Percentiles rank a stretch among this genome's conserved stretches.
These are phyloP conservation scores for Cantharis lateralis DNA, from an alignment of 2,888 invertebrate genomes.

Conservation along the genomic window DNA sequence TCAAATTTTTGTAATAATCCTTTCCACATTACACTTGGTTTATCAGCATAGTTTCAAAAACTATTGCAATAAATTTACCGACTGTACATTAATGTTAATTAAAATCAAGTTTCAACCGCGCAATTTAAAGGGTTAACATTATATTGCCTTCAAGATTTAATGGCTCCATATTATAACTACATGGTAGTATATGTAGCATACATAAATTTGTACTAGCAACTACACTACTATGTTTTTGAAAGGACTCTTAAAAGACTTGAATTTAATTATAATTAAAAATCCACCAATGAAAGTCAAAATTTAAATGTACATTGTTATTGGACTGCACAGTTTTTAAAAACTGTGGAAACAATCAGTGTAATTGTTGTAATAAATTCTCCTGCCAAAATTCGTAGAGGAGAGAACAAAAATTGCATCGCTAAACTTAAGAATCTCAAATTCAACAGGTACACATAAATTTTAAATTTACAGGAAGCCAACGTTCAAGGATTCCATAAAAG, in stretches of 20 bases:
- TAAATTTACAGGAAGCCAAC: too few species aligned
- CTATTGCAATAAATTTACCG: background rate
- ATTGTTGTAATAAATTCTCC: too few species aligned
- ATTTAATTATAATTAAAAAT: too few species aligned
- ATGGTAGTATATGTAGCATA: background rate
- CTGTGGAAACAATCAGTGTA: too few species aligned
- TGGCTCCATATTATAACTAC: background rate
- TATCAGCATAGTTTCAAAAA: background rate
- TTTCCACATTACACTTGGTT: background rate
- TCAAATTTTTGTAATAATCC: background rate
- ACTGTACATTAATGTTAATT: background rate
- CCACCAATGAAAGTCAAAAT: too few species aligned
- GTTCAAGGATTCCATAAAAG: too few species aligned
- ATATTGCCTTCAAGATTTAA: conserved; percentile 1
- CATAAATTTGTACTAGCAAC: background rate
- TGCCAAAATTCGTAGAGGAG: too few species aligned
- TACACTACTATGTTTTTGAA: background rate
- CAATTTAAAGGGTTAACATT: background rate
- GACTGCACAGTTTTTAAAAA: too few species aligned
- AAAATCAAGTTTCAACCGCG: background rate
- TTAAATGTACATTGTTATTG: too few species aligned
- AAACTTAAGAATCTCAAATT: too few species aligned
- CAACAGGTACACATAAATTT: too few species aligned
- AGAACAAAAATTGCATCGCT: too few species aligned
- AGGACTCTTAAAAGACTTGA: background rate